Evolutionary conservation across 1,140 invertebrate genomes (phyloP).

Genomic region (Lordiphosa stackelbergi): DNA sequence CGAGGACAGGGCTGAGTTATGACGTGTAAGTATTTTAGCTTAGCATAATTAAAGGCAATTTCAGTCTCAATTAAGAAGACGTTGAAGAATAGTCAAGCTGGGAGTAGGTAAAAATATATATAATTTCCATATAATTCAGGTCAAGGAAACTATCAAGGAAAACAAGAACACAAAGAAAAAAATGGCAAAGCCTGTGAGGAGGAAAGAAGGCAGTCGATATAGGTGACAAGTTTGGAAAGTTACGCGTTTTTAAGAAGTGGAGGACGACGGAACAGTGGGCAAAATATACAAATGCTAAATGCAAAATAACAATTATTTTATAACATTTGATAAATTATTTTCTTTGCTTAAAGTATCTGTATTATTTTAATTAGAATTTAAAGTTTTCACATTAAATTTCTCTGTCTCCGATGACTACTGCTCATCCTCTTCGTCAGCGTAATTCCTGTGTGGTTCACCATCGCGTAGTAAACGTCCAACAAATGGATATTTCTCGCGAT

Average conservation of each 20-base stretch:
- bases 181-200: not conserved
- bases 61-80: constrained; percentile 1
- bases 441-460: constrained; percentile 10
- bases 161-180: constrained; percentile 13
- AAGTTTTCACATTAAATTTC: not conserved
- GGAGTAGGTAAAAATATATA: constrained; percentile 19
- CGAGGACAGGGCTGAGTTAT: constrained; percentile 7
- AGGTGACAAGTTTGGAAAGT: constrained; percentile 1
- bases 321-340: no score
- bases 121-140: constrained; percentile 55
- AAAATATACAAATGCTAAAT: no score
- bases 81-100: constrained; percentile 8
- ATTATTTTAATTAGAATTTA: constrained; percentile 1
- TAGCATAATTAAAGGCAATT: constrained; percentile 54
- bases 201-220: not conserved
- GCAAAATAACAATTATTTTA: no score
- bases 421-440: constrained; percentile 23
- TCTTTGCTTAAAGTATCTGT: no score
- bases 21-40: constrained; percentile 20
- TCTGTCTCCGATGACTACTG: not conserved
- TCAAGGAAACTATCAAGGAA: constrained; percentile 69
- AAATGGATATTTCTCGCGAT: constrained; percentile 33
- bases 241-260: not conserved
- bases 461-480: constrained; percentile 30
- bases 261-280: constrained; percentile 5